A percentile compares a stretch with the other conserved stretches of the same genome.
Conservation (phyloP, 2,113 vertebrate species). For the Anarhynchus alexandrinus region DNA sequence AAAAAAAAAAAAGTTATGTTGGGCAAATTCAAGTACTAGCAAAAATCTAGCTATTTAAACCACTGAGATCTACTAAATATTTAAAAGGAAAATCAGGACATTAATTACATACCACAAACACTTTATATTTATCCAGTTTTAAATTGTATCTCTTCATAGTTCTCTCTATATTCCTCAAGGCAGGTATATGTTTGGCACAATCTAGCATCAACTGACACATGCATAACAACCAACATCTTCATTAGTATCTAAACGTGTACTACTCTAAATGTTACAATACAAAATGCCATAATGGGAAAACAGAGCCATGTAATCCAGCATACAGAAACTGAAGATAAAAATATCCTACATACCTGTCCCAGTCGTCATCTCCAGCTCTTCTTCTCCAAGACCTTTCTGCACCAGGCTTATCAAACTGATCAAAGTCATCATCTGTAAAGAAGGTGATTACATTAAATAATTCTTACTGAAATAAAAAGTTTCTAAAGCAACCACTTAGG, state of each 20-base stretch:
- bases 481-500: neutral
- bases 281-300: neutral
- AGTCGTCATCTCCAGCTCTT: conserved; percentile 88
- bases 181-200: neutral
- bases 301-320: neutral
- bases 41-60: neutral
- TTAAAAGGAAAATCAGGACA: neutral
- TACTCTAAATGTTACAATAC: neutral
- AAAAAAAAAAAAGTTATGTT: neutral
- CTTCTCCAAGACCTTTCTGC: conserved; percentile 92
- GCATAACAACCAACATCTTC: conserved; percentile 19
- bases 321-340: neutral
- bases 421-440: conserved; percentile 89
- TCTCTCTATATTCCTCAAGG: neutral
- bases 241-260: neutral
- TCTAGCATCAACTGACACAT: neutral
- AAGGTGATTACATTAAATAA: conserved; percentile 10
- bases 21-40: neutral
- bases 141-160: neutral
- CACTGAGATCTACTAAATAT: neutral
- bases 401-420: conserved; percentile 95
- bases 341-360: conserved; percentile 82
- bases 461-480: neutral
- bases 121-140: neutral
- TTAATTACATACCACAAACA: neutral